Conservation (phyloP, 92 coral and sea anemone species). For the Phenganax marumi region DNA sequence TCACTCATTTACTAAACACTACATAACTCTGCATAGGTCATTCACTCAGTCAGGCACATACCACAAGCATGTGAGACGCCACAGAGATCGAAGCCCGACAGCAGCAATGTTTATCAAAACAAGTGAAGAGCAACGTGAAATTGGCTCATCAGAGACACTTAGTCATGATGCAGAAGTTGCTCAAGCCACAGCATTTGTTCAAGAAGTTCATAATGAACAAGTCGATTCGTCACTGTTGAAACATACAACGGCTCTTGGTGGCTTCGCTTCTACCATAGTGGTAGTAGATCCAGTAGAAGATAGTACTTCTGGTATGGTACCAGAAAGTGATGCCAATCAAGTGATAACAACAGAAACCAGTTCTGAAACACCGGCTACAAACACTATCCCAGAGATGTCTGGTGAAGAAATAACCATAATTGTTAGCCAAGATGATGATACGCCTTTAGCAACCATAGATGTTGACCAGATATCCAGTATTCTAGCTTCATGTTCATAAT, state of each 20-base stretch:
- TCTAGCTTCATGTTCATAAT: conserved; percentile 14
- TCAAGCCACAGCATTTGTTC: background rate
- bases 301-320: background rate
- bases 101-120: background rate
- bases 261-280: background rate
- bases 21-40: background rate
- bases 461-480: conserved; percentile 37
- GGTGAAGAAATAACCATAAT: conserved; percentile 41
- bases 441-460: conserved; percentile 34
- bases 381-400: background rate
- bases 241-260: background rate
- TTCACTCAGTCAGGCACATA: conserved; percentile 43
- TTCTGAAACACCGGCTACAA: background rate
- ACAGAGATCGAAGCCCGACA: background rate
- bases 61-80: conserved; percentile 38
- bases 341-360: background rate
- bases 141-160: background rate
- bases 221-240: background rate
- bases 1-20: too few species aligned
- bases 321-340: background rate
- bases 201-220: background rate
- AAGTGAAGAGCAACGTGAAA: background rate
- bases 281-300: background rate
- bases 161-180: background rate
- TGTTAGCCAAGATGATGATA: conserved; percentile 17